Evolutionary conservation across 2,797 vertebrate species (phyloP).

Genomic region (Paedocypris micromegethes): DNA sequence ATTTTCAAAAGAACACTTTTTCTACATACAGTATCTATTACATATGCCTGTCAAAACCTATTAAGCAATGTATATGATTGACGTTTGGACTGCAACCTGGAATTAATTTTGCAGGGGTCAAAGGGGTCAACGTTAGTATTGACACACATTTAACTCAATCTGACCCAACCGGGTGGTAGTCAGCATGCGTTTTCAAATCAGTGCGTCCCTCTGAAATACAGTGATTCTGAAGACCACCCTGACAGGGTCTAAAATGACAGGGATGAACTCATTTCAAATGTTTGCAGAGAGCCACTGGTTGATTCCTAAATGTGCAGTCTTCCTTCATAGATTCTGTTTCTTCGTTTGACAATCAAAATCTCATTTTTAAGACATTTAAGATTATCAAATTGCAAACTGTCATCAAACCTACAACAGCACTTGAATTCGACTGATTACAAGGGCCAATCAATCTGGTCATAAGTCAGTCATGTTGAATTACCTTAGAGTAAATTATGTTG

Average conservation of each 20-base stretch:
- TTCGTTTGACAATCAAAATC: no score
- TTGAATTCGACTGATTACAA: no score
- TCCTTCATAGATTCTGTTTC: no score
- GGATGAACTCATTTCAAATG: slow-evolving; percentile 1
- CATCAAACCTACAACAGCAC: no score
- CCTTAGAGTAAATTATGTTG: no score
- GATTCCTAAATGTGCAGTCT: no score
- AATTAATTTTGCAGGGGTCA: slow-evolving; percentile 65
- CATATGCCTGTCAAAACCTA: slow-evolving; percentile 54
- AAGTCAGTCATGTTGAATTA: no score
- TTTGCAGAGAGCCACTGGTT: neutral
- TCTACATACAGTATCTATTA: neutral
- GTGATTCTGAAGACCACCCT: slow-evolving; percentile 8
- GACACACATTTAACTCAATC: slow-evolving; percentile 60
- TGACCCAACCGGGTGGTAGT: slow-evolving; percentile 10
- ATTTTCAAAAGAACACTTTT: neutral
- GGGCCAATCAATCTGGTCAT: no score
- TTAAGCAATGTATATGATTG: slow-evolving; percentile 56
- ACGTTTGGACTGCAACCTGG: slow-evolving; percentile 46
- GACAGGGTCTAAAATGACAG: slow-evolving; percentile 6
- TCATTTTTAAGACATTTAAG: no score
- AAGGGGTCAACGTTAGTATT: slow-evolving; percentile 52
- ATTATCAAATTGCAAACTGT: no score
- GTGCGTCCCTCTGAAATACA: neutral
- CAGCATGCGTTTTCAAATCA: slow-evolving; percentile 9